Evolutionary conservation across 2,797 vertebrate species (phyloP), one percentile per base, ranked within the genome.

Genomic region (Tadarida brasiliensis): DNA sequence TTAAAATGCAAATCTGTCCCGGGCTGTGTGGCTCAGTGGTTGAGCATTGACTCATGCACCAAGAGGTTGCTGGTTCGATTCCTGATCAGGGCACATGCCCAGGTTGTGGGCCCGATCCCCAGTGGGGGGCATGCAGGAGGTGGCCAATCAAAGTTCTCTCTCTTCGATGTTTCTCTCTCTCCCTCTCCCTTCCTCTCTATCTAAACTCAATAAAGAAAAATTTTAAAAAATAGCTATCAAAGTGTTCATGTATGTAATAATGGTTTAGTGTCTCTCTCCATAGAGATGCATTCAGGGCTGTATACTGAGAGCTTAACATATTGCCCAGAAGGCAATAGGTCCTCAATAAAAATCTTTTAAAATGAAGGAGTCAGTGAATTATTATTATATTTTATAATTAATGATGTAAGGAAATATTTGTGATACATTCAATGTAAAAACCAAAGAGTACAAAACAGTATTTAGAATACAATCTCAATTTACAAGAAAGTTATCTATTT

Each of bases 391-490:
- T 92, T 90, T 81, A 24, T 83, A 51, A 86, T 77, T 56, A 68
- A 33, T 83, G 19, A 54, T 73, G 0, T 90, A 80, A 96, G 12
- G 11, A 81, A 71, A 49, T 92, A 10, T 88, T 90, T 22, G 57
- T 54, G 22, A 76, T 86, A 70, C 12, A 86, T 44, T 0, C 12
- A 61, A 35, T 57, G 2, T 47, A 78, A 87, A 80, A 49, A 81
- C 47, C 30, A 26, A 57, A 93, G n/a, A 94, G 74, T 61, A 84
- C n/a, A 61, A 76, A 92, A 54, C 24, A 11, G n/a, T 76, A 77
- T 90, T 87, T 84, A 94, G 70, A 71, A 47, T 68, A 88, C 86
- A n/a, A 89, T 92, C 44, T 94, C 17, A 85, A 73, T 85, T 77
- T 95, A 70, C 59, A 78, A 92, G 94, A 83, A 74, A 59, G 11